Conservation (phyloP, 2,113 vertebrate genomes). For the Phoxinus phoxinus region DNA sequence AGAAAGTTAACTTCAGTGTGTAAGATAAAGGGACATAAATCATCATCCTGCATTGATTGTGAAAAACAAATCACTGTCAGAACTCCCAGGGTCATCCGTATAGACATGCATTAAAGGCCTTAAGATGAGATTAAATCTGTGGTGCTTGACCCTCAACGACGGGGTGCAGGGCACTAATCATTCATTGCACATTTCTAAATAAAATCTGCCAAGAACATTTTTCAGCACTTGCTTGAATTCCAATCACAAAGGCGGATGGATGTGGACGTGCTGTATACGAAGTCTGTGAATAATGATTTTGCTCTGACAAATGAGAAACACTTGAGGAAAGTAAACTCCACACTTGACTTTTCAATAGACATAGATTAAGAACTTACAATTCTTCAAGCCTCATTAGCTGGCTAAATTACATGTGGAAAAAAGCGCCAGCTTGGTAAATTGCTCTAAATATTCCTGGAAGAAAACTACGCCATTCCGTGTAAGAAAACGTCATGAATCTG, state of each 20-base stretch:
- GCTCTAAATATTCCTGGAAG: neutral
- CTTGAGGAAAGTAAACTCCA: constrained; percentile 11
- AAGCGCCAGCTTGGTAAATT: constrained; percentile 8
- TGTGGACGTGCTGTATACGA: neutral
- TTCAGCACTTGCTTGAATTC: neutral
- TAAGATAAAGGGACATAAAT: constrained; percentile 16
- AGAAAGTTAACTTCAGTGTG: neutral
- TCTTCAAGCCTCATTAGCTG: constrained; percentile 7
- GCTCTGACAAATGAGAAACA: neutral
- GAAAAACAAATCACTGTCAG: constrained; percentile 27
- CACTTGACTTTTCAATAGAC: neutral
- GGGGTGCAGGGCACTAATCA: neutral
- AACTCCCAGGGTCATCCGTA: neutral
- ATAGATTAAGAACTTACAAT: neutral
- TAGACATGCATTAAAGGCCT: neutral
- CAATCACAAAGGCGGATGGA: neutral
- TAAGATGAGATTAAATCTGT: neutral
- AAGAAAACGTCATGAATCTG: neutral
- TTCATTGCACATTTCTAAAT: constrained; percentile 6
- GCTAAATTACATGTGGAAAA: constrained; percentile 27
- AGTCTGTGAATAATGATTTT: neutral
- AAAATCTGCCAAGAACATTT: constrained; percentile 2
- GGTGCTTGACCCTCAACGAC: neutral
- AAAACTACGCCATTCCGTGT: neutral
- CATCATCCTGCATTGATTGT: neutral